Evolutionary conservation across 2,797 vertebrate species (phyloP), one percentile per base, ranked within the genome.

Genomic region (Hippopotamyrus pictus): DNA sequence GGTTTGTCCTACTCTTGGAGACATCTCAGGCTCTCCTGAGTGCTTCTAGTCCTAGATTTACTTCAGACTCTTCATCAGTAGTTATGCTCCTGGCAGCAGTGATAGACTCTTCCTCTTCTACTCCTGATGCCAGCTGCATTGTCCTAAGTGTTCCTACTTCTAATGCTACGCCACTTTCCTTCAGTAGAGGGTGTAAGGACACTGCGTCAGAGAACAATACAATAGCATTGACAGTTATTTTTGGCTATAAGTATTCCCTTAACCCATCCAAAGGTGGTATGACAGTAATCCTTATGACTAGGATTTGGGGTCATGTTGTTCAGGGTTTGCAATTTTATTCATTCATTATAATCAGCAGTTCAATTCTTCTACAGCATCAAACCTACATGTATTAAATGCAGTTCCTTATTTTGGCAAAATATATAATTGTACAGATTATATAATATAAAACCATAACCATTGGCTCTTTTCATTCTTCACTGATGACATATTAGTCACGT

Each of bases 131-230:
- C 48, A 48, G n/a, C 46, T 48, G 82, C 82, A 84, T 84, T 84
- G 82, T 46, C 82, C 82, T 84, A 41, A 79, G 73, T 84, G 82
- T 50, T 84, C 44, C 44, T 48, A 48, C 82, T 84, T 48, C 82
- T 50, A 84, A 84, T 46, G 82, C 41, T 29, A 84, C 46, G 17
- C 82, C 82, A 84, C 53, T 69, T 88, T 69, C 65, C 50, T 79
- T 53, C 88, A 79, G 29, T 22, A 88, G 88, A 88, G 65, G 88
- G 88, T 79, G 88, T 88, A 51, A 88, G 88, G 69, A 88, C 65
- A 88, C 73, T 88, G 69, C 33, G 48, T 79, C 65, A 54, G 69
- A 19, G 50, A 85, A 51, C 44, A 48, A 25, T 85, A n/a, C 48
- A 25, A 51, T 51, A 85, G 82, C 82, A 79, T 51, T 85, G 51